Evolutionary conservation across 2,113 vertebrate genomes (phyloP).

Genomic region (Trochalopteron elliotii): DNA sequence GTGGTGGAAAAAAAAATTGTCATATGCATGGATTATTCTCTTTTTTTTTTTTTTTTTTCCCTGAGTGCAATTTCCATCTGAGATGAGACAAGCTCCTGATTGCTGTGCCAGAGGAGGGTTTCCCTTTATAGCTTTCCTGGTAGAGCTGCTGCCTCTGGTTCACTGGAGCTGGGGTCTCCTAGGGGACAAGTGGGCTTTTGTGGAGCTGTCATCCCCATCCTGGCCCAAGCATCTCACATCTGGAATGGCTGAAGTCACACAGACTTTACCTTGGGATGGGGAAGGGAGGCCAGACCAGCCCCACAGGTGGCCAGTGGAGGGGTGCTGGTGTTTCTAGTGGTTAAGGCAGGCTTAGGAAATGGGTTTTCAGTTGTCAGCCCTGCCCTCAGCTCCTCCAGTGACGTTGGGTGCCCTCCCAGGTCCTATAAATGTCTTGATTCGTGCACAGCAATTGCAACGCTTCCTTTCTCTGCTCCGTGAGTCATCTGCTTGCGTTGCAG

Average conservation of each 20-base stretch:
- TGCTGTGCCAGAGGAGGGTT: slow-evolving; percentile 51
- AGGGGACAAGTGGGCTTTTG: background rate
- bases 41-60: background rate
- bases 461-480: background rate
- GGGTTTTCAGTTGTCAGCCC: background rate
- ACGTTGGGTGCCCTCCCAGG: background rate
- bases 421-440: background rate
- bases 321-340: background rate
- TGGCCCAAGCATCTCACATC: background rate
- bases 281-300: background rate
- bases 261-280: background rate
- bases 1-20: slow-evolving; percentile 26
- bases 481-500: slow-evolving; percentile 37
- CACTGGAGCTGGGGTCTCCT: background rate
- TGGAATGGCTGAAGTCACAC: background rate
- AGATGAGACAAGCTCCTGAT: slow-evolving; percentile 58
- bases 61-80: slow-evolving; percentile 56
- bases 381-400: background rate
- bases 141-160: background rate
- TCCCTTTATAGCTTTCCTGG: slow-evolving; percentile 58
- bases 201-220: background rate
- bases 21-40: slow-evolving; percentile 47
- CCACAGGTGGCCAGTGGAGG: background rate
- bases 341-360: background rate
- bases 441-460: background rate